Base-by-base conservation (phyloP, 2,888 invertebrate species). In the Patella ulyssiponensis region DNA sequence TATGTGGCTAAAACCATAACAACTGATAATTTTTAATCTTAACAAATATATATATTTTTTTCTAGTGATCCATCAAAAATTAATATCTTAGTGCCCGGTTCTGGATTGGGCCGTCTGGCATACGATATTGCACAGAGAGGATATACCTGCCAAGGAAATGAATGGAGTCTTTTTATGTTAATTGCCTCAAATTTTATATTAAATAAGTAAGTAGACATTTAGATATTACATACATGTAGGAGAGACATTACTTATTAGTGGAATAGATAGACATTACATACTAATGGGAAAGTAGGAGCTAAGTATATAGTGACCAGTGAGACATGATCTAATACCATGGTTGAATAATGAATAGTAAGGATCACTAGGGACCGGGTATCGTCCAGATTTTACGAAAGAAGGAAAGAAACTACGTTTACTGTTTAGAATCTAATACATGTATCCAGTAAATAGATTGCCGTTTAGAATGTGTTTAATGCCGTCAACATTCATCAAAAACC, bases 161-260 rank as follows among this genome's bases (percentile, higher is more conserved):
- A 99, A 92, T 98, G 98, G 93, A 98, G 97, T 52, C 94, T 98
- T 64, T 98, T 97, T 92, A 99, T 99, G 99, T 93, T 99, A 73
- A 96, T 99, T 85, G 96, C 97, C 0, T 98, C 98, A 71, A 97
- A 98, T 92, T 99, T 98, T 92, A 95, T 99, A 78, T 93, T 99
- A 71, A 99, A 99, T 93, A 94, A 95, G 93, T 97, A 92, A 91
- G 91, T 78, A 9, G 44, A 17, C 15, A 15, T 15, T 44, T 44
- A 44, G 9, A 27, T 9, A 3, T 72, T 72, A 20, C 15, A 44
- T 44, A n/a, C n/a, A n/a, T n/a, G n/a, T n/a, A 44, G 44, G 9
- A 44, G 44, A 44, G 44, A 44, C 44, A 44, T 44, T 44, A 44
- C 44, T 9, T 44, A 44, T 44, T 44, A 44, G 44, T 44, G 7